Base-by-base conservation (phyloP, 92 coral and sea anemone genomes). In the Plumapathes pennacea region DNA sequence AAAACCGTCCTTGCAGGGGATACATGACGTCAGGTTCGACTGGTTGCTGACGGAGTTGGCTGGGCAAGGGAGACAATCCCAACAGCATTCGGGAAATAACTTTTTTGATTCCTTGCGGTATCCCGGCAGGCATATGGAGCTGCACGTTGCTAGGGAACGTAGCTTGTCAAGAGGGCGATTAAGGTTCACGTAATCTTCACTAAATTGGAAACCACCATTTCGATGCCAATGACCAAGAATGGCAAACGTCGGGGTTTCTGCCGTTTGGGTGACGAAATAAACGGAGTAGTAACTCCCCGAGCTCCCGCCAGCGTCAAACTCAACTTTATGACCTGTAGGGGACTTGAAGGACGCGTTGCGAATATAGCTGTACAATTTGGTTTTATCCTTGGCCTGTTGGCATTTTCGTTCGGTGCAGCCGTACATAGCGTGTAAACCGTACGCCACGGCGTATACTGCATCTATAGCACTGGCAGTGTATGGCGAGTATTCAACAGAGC, bases 381-480 rank as follows among this genome's bases (percentile, higher is more conserved):
- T 32, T 31, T 50, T 32, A 3, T 77, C 41, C 18, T 48, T 40
- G 19, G 77, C 38, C 14, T 25, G 13, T 11, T 19, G 31, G 34
- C 90, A 84, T 15, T 36, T 10, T 12, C 25, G 40, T n/a, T 27
- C 25, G 5, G 81, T 57, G 33, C 96, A 89, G 2, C 43, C 51
- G 37, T 73, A 77, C 71, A 89, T 54, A 17, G 50, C 31, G 53
- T 89, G 90, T 20, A 89, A 47, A 6, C 84, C 91, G 46, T 74
- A 64, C 10, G 96, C 88, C 0, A 84, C 84, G 3, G 96, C 85
- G 36, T 84, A 84, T 3, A 89, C 96, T 2, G 96, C 96, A 32
- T 89, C 91, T 0, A 89, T 74, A 0, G 90, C 91, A 18, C 83
- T 66, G 12, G 81, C 77, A 4, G 90, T 79, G 38, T 78, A 78